These are phyloP conservation scores for Lasioglossum figueresi DNA, from an alignment of 2,888 invertebrate genomes.

Conservation along the genomic window DNA sequence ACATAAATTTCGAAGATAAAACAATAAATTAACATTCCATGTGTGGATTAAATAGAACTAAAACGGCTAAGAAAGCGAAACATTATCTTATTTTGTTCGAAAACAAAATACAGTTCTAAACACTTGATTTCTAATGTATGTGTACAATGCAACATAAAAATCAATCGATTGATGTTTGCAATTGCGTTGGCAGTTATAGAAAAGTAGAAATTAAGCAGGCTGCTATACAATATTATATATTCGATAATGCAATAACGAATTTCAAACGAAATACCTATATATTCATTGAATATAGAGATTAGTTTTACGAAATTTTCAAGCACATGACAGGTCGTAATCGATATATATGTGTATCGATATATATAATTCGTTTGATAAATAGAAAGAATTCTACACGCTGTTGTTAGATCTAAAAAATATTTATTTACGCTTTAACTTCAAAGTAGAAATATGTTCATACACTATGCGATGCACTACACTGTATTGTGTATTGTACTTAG, in stretches of 20 bases:
- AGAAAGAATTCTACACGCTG: conserved; percentile 3
- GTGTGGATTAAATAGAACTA: neutral
- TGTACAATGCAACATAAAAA: neutral
- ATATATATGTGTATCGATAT: no score
- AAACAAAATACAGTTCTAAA: neutral
- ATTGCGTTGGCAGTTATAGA: neutral
- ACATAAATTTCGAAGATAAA: neutral
- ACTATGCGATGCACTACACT: neutral
- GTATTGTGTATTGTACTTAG: neutral
- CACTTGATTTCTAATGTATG: neutral
- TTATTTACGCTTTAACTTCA: neutral
- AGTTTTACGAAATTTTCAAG: no score
- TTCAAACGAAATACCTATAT: neutral
- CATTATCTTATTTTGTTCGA: neutral
- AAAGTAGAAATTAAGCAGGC: neutral
- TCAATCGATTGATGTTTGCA: neutral
- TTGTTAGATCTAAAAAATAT: neutral
- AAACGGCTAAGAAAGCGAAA: neutral
- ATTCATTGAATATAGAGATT: no score
- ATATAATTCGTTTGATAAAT: neutral
- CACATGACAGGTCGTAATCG: neutral
- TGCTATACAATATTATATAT: neutral
- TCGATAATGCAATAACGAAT: neutral
- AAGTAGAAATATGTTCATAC: neutral
- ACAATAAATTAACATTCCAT: neutral